Base-by-base conservation (phyloP, 1,140 invertebrate genomes). In the Phenacoccus solenopsis region DNA sequence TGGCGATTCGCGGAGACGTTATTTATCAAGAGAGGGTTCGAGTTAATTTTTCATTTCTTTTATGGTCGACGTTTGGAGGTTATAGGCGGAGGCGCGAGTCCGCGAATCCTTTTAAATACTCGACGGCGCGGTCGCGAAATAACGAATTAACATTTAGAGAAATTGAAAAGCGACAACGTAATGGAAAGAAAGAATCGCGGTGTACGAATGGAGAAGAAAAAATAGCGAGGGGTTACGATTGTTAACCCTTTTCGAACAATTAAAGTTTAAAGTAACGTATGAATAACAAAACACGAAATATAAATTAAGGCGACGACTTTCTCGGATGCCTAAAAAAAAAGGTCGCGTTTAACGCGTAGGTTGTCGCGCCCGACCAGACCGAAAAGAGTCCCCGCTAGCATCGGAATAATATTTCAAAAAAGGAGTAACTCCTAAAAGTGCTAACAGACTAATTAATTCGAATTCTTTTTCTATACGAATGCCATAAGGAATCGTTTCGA, bases 391-490 rank as follows among this genome's bases (percentile, higher is more conserved):
- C 38, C n/a, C n/a, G n/a, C 38, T 27, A 64, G 25, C 59, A 64
- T 22, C 25, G 20, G 22, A 64, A 64, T 64, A 64, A 64, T 64
- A 64, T 24, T 64, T 64, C 59, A 64, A 64, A 64, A 64, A 22
- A 64, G 13, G n/a, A n/a, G n/a, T n/a, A 64, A 64, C 59, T 64
- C 59, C 59, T 64, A 64, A 64, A 64, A 64, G 10, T 64, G 59
- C 59, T 64, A 64, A 64, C 59, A 64, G 59, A 64, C 59, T 64
- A 64, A 64, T 64, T 64, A 64, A 64, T 64, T 64, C 59, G 59
- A 64, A 22, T 64, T 64, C 59, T 64, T 64, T 64, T 64, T 64
- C 20, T 64, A n/a, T n/a, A n/a, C 25, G 59, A 24, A 64, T 64
- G 59, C 59, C 59, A 64, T 27, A 64, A 64, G 59, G 25, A 64